Percentiles rank a stretch among this genome's conserved stretches.
Evolutionary conservation across 2,113 vertebrate genomes (phyloP).

Genomic region (Puntigrus tetrazona): DNA sequence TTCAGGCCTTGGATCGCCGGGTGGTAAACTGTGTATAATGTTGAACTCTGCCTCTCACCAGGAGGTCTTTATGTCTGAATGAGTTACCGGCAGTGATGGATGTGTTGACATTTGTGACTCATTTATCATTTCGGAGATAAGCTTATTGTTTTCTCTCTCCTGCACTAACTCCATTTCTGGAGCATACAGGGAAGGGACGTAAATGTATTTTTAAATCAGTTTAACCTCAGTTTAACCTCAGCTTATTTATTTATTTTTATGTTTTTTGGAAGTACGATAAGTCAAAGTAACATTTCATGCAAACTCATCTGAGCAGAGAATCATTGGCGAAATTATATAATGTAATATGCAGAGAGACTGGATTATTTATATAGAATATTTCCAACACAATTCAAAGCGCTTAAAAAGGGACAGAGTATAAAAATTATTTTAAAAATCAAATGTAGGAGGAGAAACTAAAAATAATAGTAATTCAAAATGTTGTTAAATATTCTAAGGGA

Average conservation of each 20-base stretch:
- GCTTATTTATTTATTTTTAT: no score
- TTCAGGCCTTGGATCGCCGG: not conserved
- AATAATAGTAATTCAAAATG: not conserved
- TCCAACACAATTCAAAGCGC: not conserved
- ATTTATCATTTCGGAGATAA: slow-evolving; percentile 31
- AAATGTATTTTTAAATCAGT: not conserved
- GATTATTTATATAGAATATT: not conserved
- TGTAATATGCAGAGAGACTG: not conserved
- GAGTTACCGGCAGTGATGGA: slow-evolving; percentile 14
- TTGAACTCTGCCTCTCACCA: slow-evolving; percentile 1
- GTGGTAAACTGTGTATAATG: slow-evolving; percentile 14
- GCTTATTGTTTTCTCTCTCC: not conserved
- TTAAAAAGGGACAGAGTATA: not conserved
- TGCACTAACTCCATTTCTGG: slow-evolving; percentile 6
- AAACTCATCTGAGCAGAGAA: not conserved
- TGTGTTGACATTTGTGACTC: slow-evolving; percentile 35
- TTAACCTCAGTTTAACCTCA: not conserved
- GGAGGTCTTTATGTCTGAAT: slow-evolving; percentile 28
- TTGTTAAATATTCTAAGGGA: not conserved
- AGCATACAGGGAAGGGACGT: not conserved
- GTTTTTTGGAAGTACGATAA: no score
- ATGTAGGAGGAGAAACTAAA: not conserved
- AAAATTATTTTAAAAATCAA: not conserved
- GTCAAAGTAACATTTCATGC: not conserved
- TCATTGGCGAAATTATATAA: not conserved